Evolutionary conservation across 2,797 vertebrate species (phyloP).

Genomic region (Sebastes diaconus): DNA sequence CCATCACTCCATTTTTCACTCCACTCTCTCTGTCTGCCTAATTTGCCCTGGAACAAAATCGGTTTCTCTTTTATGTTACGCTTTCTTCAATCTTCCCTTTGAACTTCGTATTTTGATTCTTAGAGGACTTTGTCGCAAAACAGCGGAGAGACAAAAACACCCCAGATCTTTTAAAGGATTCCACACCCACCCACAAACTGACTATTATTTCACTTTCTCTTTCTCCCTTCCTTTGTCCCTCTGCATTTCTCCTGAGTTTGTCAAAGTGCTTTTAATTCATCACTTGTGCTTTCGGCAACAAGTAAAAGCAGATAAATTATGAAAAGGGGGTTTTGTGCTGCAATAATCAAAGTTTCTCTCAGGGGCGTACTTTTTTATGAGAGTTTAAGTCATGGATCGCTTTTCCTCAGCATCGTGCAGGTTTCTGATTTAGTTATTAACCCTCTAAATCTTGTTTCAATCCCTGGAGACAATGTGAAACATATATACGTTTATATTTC

Average conservation of each 20-base stretch:
- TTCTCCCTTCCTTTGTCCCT: background rate
- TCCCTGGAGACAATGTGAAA: background rate
- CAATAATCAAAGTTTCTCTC: conserved; percentile 6
- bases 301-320: background rate
- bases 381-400: background rate
- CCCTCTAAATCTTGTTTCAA: background rate
- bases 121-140: background rate
- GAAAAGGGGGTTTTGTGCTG: background rate
- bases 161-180: conserved; percentile 3
- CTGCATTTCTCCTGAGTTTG: background rate
- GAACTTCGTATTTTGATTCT: conserved; percentile 10
- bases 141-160: background rate
- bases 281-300: background rate
- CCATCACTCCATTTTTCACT: background rate
- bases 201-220: background rate
- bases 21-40: background rate
- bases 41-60: conserved; percentile 26
- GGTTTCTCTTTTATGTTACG: conserved; percentile 27
- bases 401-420: background rate
- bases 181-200: background rate
- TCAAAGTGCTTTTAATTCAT: conserved; percentile 22
- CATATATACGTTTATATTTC: background rate
- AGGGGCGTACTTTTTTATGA: background rate
- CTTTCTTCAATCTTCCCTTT: conserved; percentile 15
- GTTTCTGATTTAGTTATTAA: conserved; percentile 4